Conservation (phyloP, 2,888 invertebrate species). For the Germaria angustata region DNA sequence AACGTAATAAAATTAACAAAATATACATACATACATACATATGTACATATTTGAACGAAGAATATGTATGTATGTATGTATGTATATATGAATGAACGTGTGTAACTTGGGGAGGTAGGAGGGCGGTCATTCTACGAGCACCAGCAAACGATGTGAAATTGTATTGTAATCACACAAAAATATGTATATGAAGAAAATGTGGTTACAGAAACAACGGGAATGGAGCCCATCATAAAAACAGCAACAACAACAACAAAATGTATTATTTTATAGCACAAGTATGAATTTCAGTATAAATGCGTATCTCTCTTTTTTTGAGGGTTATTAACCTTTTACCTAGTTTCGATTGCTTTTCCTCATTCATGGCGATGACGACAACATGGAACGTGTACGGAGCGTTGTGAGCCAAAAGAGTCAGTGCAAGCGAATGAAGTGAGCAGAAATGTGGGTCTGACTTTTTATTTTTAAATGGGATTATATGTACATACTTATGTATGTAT, state of each 20-base stretch:
- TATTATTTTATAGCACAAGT: conserved; percentile 31
- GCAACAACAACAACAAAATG: not conserved
- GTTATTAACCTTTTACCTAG: conserved; percentile 66
- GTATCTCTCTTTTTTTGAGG: conserved; percentile 54
- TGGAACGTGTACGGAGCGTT: conserved; percentile 19
- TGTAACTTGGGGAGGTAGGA: conserved; percentile 20
- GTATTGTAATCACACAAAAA: conserved; percentile 39
- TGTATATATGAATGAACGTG: not conserved
- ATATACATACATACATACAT: not conserved
- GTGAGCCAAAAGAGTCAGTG: not conserved
- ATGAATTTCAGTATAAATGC: not conserved
- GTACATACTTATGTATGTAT: too few relatives aligned
- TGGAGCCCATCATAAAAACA: conserved; percentile 20
- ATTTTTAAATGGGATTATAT: not conserved
- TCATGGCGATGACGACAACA: conserved; percentile 23
- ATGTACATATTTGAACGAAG: too few relatives aligned
- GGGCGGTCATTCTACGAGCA: conserved; percentile 3
- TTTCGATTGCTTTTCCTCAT: conserved; percentile 50
- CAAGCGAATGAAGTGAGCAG: conserved; percentile 30
- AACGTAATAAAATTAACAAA: conserved; percentile 14
- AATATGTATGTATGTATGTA: too few relatives aligned
- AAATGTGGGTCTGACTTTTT: conserved; percentile 10
- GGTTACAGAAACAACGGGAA: conserved; percentile 14
- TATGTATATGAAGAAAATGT: conserved; percentile 6
- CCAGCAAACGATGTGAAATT: conserved; percentile 40